Evolutionary conservation across 2,888 invertebrate genomes (phyloP), one percentile per base, ranked within the genome.

Genomic region (Sarcophaga variegata): DNA sequence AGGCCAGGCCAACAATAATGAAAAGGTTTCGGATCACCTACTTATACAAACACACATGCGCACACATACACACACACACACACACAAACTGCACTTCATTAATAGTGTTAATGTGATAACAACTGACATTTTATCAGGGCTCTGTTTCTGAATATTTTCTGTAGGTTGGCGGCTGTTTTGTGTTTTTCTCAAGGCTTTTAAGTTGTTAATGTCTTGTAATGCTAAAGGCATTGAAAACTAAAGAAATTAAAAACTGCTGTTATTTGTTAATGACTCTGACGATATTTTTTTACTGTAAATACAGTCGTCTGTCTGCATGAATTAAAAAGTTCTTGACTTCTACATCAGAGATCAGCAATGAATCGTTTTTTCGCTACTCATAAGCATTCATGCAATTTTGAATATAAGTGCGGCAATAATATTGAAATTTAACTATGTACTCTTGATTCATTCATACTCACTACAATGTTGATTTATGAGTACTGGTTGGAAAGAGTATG

Each of bases 61-160:
- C 83, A 70, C 14, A 72, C 77, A 70, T 25, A 37, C 75, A 27
- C 27, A 27, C 6, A 27, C 49, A 49, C 12, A 14, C 5, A 72
- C 78, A 75, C 45, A 20, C 75, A 64, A 4, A 17, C 54, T 54
- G 37, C 37, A 2, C 10, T 37, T 37, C 54, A 14, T 54, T 54
- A 84, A 81, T 81, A 78, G 81, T 81, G 84, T 84, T 84, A 76
- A 81, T 79, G 79, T 79, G 78, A 81, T 87, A 79, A 78, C 45
- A 75, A 70, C 83, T 71, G 83, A 70, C 79, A 74, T 72, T 78
- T 77, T 71, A 64, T 54, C 25, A 60, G 54, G 5, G 45, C 45
- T 77, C 45, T 71, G 0, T 47, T 72, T 60, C 54, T 14, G 54
- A 67, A 78, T 62, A 54, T 83, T 37, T 6, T 14, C 17, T 20